A percentile compares a stretch with the other conserved stretches of the same genome.
Conservation (phyloP, 2,888 invertebrate genomes). For the Tetramorium bicarinatum region DNA sequence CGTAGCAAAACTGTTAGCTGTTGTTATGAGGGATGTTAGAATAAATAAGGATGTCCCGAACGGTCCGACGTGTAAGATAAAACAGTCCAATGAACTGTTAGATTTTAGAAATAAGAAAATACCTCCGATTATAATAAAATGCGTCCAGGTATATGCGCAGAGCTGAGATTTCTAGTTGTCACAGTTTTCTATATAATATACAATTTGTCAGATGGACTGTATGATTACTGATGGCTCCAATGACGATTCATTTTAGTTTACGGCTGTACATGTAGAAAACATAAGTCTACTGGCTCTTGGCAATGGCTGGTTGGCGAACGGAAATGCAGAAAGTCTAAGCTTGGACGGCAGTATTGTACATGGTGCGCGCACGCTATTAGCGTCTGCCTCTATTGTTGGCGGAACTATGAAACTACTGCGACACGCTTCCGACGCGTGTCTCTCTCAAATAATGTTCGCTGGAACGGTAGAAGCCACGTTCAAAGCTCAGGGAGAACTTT, state of each 20-base stretch:
- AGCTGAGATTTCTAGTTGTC: background rate
- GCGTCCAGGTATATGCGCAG: slow-evolving; percentile 91
- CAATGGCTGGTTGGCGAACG: slow-evolving; percentile 91
- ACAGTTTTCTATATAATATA: slow-evolving; percentile 1
- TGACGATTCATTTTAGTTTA: slow-evolving; percentile 88
- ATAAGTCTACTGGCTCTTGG: slow-evolving; percentile 89
- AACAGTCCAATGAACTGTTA: slow-evolving; percentile 84
- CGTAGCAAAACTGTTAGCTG: slow-evolving; percentile 93
- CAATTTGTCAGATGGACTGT: background rate
- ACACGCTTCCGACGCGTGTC: slow-evolving; percentile 89
- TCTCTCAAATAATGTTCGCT: slow-evolving; percentile 92
- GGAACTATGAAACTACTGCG: slow-evolving; percentile 89
- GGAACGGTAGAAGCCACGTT: slow-evolving; percentile 92
- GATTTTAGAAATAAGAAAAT: slow-evolving; percentile 93
- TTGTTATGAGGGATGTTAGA: slow-evolving; percentile 93
- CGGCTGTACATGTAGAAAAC: slow-evolving; percentile 94
- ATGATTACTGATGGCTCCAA: background rate
- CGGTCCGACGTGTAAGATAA: slow-evolving; percentile 68
- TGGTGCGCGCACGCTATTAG: slow-evolving; percentile 90
- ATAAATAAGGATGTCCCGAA: slow-evolving; percentile 91
- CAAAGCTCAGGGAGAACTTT: slow-evolving; percentile 94
- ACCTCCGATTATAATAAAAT: slow-evolving; percentile 93
- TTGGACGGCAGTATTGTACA: slow-evolving; percentile 91
- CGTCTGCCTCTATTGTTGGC: slow-evolving; percentile 90
- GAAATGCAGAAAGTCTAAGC: slow-evolving; percentile 90